phyloP scores from a whole-genome alignment of 2,888 invertebrate genomes.

The Gortyna flavago region DNA sequence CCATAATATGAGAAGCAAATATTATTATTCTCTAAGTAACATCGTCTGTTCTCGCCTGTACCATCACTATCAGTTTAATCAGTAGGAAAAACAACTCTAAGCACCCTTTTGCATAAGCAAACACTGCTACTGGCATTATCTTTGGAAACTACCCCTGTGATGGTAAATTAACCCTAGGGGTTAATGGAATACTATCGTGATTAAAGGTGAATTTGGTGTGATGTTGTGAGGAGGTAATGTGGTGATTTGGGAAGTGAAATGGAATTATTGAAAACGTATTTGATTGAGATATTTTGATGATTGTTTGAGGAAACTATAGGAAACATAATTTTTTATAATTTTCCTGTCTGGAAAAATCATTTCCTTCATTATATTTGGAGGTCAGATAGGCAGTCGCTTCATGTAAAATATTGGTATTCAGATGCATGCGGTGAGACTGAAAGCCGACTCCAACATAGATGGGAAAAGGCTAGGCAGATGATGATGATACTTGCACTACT shows the following conservation, averaged over 20 bases:
- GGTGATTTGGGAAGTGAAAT: conserved; percentile 3
- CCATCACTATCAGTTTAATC: conserved; percentile 82
- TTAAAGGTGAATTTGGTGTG: conserved; percentile 43
- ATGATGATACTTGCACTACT: neutral
- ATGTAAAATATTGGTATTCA: too few relatives aligned
- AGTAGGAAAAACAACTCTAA: conserved; percentile 86
- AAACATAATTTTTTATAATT: neutral
- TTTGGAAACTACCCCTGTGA: conserved; percentile 54
- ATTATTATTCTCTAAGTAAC: conserved; percentile 17
- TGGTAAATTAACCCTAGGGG: conserved; percentile 55
- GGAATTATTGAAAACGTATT: conserved; percentile 35
- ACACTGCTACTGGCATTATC: conserved; percentile 80
- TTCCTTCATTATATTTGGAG: neutral
- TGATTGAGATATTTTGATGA: conserved; percentile 10
- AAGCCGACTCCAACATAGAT: too few relatives aligned
- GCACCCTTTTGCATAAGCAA: conserved; percentile 87
- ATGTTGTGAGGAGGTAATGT: neutral
- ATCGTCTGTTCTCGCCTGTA: conserved; percentile 69
- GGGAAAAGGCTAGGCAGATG: too few relatives aligned
- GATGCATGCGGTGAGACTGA: too few relatives aligned
- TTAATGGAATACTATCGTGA: conserved; percentile 11
- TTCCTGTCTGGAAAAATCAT: neutral
- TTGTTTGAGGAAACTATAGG: neutral
- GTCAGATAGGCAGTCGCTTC: too few relatives aligned
- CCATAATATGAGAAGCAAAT: neutral